phyloP scores from a whole-genome alignment of 2,888 invertebrate species.

The Enchytraeus crypticus region DNA sequence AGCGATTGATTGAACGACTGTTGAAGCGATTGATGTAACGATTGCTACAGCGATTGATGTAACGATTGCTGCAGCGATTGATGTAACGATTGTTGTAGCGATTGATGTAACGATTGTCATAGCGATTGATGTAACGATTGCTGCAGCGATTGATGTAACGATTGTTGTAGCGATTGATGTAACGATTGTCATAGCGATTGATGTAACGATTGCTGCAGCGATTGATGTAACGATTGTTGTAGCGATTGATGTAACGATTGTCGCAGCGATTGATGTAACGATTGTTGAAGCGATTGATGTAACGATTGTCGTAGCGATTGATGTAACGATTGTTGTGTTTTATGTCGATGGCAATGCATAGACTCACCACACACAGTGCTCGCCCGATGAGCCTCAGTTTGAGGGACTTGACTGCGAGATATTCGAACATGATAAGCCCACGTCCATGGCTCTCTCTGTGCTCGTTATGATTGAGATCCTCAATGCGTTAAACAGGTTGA shows the following conservation, averaged over 20 bases:
- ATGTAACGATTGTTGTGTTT: neutral
- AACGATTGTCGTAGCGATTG: neutral
- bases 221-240: neutral
- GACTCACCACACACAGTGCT: slow-evolving; percentile 49
- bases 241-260: neutral
- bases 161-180: too few relatives aligned
- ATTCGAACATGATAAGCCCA: slow-evolving; percentile 96
- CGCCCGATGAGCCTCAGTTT: slow-evolving; percentile 57
- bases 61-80: too few relatives aligned
- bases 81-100: too few relatives aligned
- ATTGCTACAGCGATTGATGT: too few relatives aligned
- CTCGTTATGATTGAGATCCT: slow-evolving; percentile 99
- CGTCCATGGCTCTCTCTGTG: slow-evolving; percentile 99
- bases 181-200: too few relatives aligned
- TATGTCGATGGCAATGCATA: slow-evolving; percentile 18
- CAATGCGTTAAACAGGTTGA: slow-evolving; percentile 96
- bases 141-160: too few relatives aligned
- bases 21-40: too few relatives aligned
- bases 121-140: too few relatives aligned
- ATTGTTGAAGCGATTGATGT: neutral
- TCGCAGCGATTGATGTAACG: neutral
- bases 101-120: too few relatives aligned
- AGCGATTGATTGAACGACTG: too few relatives aligned
- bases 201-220: too few relatives aligned
- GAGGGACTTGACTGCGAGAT: slow-evolving; percentile 92